These are phyloP conservation scores for Tenthredo notha DNA, from an alignment of 2,888 invertebrate species.

Conservation along the genomic window DNA sequence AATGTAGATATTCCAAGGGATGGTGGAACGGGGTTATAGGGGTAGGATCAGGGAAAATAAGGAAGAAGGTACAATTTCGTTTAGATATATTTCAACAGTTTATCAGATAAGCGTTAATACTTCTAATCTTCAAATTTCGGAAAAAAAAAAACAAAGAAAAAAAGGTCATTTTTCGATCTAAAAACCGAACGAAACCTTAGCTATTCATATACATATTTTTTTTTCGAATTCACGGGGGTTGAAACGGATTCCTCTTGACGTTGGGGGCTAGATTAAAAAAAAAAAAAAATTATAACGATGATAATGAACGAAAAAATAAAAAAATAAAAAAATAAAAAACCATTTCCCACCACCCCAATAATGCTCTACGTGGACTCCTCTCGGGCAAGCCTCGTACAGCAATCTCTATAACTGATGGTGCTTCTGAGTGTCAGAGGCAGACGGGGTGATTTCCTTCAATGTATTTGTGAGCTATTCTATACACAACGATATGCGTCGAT, in stretches of 20 bases:
- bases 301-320: neutral
- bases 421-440: slow-evolving; percentile 77
- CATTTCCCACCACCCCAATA: neutral
- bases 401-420: slow-evolving; percentile 76
- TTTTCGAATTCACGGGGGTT: neutral
- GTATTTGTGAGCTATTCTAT: neutral
- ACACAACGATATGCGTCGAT: neutral
- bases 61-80: neutral
- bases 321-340: neutral
- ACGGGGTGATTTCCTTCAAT: slow-evolving; percentile 54
- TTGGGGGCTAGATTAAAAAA: neutral
- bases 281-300: neutral
- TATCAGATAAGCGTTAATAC: too few relatives aligned
- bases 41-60: neutral
- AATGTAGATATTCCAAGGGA: neutral
- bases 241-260: neutral
- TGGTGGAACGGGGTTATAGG: neutral
- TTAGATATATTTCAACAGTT: too few relatives aligned
- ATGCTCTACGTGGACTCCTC: neutral
- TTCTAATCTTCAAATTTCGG: too few relatives aligned
- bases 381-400: slow-evolving; percentile 55
- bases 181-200: too few relatives aligned
- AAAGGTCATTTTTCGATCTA: too few relatives aligned
- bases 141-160: too few relatives aligned
- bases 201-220: neutral